Evolutionary conservation across 53 echinoderm and acorn worm species (phyloP).

Genomic region (Echinarachnius parma): DNA sequence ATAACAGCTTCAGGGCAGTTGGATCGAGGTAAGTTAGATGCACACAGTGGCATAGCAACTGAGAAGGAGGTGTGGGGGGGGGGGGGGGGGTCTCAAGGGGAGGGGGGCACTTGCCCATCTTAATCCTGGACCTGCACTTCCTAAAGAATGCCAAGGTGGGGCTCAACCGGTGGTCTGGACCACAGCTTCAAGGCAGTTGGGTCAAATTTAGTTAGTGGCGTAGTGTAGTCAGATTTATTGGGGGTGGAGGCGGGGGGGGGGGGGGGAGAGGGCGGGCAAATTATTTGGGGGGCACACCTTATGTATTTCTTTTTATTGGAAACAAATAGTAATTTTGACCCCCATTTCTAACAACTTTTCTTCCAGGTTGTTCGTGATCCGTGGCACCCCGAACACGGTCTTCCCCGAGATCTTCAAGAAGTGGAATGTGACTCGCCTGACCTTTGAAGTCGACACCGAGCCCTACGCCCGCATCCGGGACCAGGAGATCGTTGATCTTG

Average conservation of each 20-base stretch:
- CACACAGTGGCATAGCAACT: no score
- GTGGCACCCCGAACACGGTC: conserved; percentile 61
- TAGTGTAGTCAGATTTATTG: no score
- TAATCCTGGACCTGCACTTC: conserved; percentile 66
- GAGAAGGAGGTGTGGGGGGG: no score
- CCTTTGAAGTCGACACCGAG: conserved; percentile 76
- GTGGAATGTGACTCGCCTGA: conserved; percentile 69
- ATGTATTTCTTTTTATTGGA: no score
- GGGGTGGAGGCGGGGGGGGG: no score
- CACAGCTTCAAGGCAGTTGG: conserved; percentile 49
- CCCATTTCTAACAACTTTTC: no score
- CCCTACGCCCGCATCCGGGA: conserved; percentile 65
- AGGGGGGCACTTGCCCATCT: no score
- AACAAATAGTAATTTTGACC: no score
- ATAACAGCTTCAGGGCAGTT: conserved; percentile 56
- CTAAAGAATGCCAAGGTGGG: conserved; percentile 46
- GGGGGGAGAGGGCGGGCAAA: no score
- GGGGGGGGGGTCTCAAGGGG: no score
- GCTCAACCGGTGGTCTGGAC: conserved; percentile 65
- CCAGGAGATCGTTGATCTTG: conserved; percentile 37
- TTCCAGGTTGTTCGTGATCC: conserved; percentile 57
- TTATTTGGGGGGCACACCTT: no score
- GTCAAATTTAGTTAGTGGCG: conserved; percentile 57
- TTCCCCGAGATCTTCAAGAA: conserved; percentile 60
- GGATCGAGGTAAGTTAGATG: conserved; percentile 68